These are phyloP conservation scores for Chromis chromis DNA, from an alignment of 2,797 vertebrate genomes.

Conservation along the genomic window DNA sequence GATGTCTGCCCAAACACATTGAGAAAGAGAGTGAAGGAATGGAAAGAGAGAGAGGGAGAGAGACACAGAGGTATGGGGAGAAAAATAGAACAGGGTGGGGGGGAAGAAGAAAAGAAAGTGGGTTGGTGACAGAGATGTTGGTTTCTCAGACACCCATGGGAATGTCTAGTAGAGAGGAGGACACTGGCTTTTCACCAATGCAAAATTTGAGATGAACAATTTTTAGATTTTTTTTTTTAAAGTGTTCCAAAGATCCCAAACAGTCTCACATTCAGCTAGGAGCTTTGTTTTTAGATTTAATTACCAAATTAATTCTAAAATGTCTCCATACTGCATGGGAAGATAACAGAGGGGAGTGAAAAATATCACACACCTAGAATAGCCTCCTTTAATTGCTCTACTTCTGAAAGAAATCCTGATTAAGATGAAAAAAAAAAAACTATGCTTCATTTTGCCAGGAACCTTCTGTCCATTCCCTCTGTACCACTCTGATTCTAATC, in stretches of 20 bases:
- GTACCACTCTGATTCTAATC: conserved; percentile 16
- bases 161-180: conserved; percentile 12
- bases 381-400: too few species aligned
- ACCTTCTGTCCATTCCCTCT: not conserved
- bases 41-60: conserved; percentile 29
- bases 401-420: conserved; percentile 4
- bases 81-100: conserved; percentile 32
- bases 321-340: conserved; percentile 16
- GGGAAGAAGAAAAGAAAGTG: conserved; percentile 12
- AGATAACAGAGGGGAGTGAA: conserved; percentile 10
- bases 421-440: conserved; percentile 19
- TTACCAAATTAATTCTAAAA: conserved; percentile 17
- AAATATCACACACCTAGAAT: not conserved
- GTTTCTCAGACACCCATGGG: conserved; percentile 58
- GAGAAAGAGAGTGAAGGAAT: conserved; percentile 45
- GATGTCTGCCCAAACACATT: conserved; percentile 73
- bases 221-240: conserved; percentile 22
- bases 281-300: conserved; percentile 35
- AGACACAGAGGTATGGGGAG: conserved; percentile 33
- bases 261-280: not conserved
- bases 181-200: conserved; percentile 20
- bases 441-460: not conserved
- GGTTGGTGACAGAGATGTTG: conserved; percentile 48
- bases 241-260: conserved; percentile 1
- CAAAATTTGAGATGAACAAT: conserved; percentile 11